Evolutionary conservation across 2,888 invertebrate genomes (phyloP).

Genomic region (Argyresthia albistria): DNA sequence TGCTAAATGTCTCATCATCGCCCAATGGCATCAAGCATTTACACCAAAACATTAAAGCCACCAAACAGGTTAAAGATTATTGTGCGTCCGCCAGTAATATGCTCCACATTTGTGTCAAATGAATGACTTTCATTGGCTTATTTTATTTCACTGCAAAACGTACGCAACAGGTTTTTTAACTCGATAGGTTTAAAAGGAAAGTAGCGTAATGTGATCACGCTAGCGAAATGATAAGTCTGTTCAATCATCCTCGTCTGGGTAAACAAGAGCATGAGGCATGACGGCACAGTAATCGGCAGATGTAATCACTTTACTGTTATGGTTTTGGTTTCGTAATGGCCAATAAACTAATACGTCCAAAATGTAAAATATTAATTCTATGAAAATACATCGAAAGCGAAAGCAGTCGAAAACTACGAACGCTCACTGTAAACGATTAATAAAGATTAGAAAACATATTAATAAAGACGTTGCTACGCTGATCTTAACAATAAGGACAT

Average conservation of each 20-base stretch:
- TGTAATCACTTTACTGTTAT: slow-evolving; percentile 1
- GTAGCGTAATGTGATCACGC: slow-evolving; percentile 4
- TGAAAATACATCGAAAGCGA: too few species aligned
- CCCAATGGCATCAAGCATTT: too few species aligned
- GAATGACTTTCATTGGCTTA: not conserved
- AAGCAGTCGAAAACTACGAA: too few species aligned
- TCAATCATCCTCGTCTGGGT: slow-evolving; percentile 1
- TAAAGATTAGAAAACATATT: too few species aligned
- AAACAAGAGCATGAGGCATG: not conserved
- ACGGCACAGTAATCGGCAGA: not conserved
- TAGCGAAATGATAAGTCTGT: slow-evolving; percentile 3
- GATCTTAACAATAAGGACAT: too few species aligned
- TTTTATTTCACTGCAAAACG: not conserved
- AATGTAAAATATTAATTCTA: too few species aligned
- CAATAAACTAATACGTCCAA: not conserved
- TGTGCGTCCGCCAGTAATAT: not conserved
- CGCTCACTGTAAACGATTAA: too few species aligned
- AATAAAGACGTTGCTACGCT: too few species aligned
- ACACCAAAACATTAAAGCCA: too few species aligned
- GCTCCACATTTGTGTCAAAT: not conserved
- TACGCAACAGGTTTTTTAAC: not conserved
- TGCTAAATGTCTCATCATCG: too few species aligned
- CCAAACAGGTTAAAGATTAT: too few species aligned
- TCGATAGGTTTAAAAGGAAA: slow-evolving; percentile 1
- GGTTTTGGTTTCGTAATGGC: not conserved